Percentiles rank a stretch among this genome's conserved stretches.
Conservation (phyloP, 2,888 invertebrate species). For the Synergus gifuensis region DNA sequence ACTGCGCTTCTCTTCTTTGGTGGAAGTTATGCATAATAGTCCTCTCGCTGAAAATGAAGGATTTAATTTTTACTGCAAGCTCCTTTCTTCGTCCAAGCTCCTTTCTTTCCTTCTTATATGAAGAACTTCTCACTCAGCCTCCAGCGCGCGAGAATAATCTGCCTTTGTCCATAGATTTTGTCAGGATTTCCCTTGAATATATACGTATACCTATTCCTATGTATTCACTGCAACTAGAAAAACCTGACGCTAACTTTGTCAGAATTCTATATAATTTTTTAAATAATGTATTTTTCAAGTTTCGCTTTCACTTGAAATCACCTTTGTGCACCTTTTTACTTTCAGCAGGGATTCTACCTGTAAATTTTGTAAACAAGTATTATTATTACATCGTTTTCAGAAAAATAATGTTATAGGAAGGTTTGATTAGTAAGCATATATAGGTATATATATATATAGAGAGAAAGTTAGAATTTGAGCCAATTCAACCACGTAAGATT, state of each 20-base stretch:
- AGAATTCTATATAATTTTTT: constrained; percentile 2
- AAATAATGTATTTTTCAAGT: neutral
- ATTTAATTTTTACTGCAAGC: constrained; percentile 27
- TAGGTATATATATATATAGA: too few species aligned
- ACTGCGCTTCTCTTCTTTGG: neutral
- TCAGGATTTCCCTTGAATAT: constrained; percentile 19
- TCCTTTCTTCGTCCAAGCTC: constrained; percentile 10
- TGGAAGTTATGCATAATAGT: neutral
- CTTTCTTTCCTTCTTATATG: constrained; percentile 9
- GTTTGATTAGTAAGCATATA: neutral
- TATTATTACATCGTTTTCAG: neutral
- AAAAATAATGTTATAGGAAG: neutral
- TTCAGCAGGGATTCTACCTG: too few species aligned
- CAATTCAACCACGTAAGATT: constrained; percentile 9
- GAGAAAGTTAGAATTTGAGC: neutral
- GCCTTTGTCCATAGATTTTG: constrained; percentile 28
- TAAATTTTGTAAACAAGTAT: too few species aligned
- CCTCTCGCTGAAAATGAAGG: constrained; percentile 15
- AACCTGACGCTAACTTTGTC: constrained; percentile 5
- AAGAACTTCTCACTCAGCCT: constrained; percentile 13
- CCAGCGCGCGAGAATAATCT: constrained; percentile 13
- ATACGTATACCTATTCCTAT: neutral
- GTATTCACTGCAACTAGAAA: constrained; percentile 13
- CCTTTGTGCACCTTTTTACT: too few species aligned
- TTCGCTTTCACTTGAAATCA: too few species aligned